A percentile compares a stretch with the other conserved stretches of the same genome.
These are phyloP conservation scores for Calliopsis andreniformis DNA, from an alignment of 1,140 invertebrate genomes.

Conservation along the genomic window DNA sequence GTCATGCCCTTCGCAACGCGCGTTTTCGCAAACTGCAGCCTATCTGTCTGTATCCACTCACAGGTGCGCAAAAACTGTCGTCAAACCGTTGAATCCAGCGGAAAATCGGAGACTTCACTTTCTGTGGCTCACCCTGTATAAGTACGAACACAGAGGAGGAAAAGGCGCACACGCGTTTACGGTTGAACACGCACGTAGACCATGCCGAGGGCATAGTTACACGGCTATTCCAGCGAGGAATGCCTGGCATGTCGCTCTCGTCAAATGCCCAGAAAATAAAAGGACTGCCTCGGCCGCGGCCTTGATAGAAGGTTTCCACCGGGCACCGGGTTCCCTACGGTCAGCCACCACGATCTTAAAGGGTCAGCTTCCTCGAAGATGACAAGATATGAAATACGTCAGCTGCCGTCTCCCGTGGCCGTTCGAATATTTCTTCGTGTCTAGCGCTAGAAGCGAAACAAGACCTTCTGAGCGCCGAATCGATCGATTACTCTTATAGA, in stretches of 20 bases:
- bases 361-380: slow-evolving; percentile 42
- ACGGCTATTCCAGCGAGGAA: slow-evolving; percentile 72
- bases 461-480: slow-evolving; percentile 7
- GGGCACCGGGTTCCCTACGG: slow-evolving; percentile 40
- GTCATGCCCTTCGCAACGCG: too few species aligned
- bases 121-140: slow-evolving; percentile 34
- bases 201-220: slow-evolving; percentile 68
- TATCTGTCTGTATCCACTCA: too few species aligned
- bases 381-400: slow-evolving; percentile 33
- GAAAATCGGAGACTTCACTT: slow-evolving; percentile 13
- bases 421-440: slow-evolving; percentile 7
- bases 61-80: neutral
- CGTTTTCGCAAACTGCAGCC: too few species aligned
- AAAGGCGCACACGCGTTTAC: neutral
- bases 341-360: slow-evolving; percentile 31
- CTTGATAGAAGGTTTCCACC: slow-evolving; percentile 68
- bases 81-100: neutral
- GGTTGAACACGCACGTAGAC: slow-evolving; percentile 39
- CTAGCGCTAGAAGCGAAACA: neutral
- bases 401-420: neutral
- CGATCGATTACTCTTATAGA: slow-evolving; percentile 20
- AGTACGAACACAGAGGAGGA: slow-evolving; percentile 9
- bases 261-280: slow-evolving; percentile 74
- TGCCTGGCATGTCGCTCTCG: slow-evolving; percentile 73
- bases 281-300: slow-evolving; percentile 67